A percentile compares a stretch with the other conserved stretches of the same genome.
These are phyloP conservation scores for Gallinago undulata DNA, from an alignment of 2,113 vertebrate genomes.

Conservation along the genomic window DNA sequence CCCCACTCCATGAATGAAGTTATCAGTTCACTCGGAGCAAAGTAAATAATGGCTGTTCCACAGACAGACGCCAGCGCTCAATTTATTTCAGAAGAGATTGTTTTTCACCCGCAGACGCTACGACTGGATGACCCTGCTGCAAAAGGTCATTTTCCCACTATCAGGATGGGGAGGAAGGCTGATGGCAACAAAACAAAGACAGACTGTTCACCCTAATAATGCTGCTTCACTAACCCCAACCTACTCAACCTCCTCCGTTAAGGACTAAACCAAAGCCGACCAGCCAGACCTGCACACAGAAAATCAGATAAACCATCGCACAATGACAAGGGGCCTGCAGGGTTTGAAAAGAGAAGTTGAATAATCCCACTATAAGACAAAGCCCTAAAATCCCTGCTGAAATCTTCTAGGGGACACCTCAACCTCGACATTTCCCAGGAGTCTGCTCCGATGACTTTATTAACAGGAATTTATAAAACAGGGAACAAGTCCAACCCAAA, in stretches of 20 bases:
- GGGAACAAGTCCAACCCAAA: constrained; percentile 3
- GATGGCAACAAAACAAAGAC: background rate
- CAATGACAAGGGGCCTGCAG: rapidly evolving
- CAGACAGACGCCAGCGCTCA: background rate
- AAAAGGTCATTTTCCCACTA: background rate
- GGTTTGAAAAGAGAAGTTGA: background rate
- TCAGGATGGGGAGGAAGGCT: background rate
- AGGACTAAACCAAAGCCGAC: background rate
- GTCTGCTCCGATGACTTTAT: background rate
- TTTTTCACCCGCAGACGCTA: background rate
- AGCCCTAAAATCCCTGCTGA: background rate
- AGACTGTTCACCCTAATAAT: background rate
- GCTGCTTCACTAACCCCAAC: background rate
- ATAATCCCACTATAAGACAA: background rate
- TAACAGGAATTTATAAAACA: constrained; percentile 13
- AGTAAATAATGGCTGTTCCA: background rate
- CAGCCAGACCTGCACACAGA: background rate
- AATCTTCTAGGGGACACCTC: background rate
- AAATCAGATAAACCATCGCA: background rate
- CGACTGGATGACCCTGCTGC: background rate
- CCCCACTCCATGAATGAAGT: background rate
- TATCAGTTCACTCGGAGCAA: background rate
- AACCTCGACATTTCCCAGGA: background rate
- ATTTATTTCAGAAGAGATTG: background rate
- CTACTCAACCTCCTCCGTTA: background rate